phyloP scores from a whole-genome alignment of 2,797 vertebrate genomes.

The Poeciliopsis turneri region DNA sequence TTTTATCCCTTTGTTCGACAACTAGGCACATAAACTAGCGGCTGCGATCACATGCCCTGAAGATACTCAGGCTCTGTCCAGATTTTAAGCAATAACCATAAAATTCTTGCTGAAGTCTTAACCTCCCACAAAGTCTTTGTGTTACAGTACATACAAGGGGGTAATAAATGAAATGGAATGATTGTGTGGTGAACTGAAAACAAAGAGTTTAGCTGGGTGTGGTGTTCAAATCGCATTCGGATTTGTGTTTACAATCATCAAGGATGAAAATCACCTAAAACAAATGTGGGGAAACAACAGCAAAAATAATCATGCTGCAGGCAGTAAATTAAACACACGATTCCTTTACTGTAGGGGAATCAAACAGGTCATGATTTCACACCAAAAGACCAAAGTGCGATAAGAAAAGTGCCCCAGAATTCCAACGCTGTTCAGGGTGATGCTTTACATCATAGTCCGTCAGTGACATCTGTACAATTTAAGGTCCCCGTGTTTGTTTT shows the following conservation, averaged over 20 bases:
- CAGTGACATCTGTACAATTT: constrained; percentile 69
- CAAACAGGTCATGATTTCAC: constrained; percentile 72
- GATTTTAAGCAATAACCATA: constrained; percentile 57
- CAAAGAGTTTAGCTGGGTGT: not conserved
- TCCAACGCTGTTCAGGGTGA: constrained; percentile 43
- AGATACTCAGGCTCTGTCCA: constrained; percentile 68
- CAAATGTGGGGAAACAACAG: constrained; percentile 64
- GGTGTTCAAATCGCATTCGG: constrained; percentile 48
- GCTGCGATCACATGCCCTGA: constrained; percentile 76
- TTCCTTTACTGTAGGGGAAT: constrained; percentile 67
- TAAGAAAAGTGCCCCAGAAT: constrained; percentile 50
- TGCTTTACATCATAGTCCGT: constrained; percentile 44
- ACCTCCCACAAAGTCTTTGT: constrained; percentile 62
- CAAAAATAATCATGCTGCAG: constrained; percentile 75
- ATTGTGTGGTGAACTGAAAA: constrained; percentile 40
- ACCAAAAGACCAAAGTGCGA: constrained; percentile 72
- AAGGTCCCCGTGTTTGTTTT: constrained; percentile 58
- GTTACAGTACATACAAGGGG: constrained; percentile 72
- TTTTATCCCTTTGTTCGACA: constrained; percentile 60
- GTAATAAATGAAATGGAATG: constrained; percentile 41
- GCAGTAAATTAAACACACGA: constrained; percentile 63
- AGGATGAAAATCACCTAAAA: constrained; percentile 41
- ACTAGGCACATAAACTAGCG: constrained; percentile 85
- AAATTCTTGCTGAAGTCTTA: constrained; percentile 63
- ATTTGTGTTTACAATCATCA: constrained; percentile 60